phyloP scores from a whole-genome alignment of 2,888 invertebrate species.

The Drosophila basisetae region DNA sequence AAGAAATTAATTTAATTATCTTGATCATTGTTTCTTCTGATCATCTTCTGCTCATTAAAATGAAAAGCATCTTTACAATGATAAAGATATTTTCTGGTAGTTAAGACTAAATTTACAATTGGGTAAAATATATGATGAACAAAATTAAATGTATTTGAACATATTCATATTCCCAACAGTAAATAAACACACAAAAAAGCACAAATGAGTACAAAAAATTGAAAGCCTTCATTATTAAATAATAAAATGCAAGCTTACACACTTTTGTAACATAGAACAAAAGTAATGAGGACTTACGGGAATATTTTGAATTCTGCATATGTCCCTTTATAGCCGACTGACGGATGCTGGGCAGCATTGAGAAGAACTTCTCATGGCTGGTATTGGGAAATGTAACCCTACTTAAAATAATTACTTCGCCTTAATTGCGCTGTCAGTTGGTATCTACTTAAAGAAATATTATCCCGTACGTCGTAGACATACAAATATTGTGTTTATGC shows the following conservation, averaged over 20 bases:
- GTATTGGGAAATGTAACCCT: constrained; percentile 78
- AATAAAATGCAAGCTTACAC: neutral
- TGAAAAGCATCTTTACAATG: neutral
- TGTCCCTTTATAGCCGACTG: neutral
- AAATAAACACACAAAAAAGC: neutral
- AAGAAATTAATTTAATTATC: neutral
- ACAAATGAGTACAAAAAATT: neutral
- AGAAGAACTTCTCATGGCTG: constrained; percentile 34
- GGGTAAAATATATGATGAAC: neutral
- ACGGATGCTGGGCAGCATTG: constrained; percentile 21
- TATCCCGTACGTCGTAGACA: constrained; percentile 68
- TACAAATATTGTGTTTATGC: constrained; percentile 60
- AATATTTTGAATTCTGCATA: neutral
- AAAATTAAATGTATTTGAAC: neutral
- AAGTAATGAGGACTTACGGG: constrained; percentile 1
- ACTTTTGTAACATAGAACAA: neutral
- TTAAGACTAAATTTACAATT: neutral
- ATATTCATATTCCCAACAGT: neutral
- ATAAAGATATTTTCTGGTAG: neutral
- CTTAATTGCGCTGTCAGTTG: constrained; percentile 82
- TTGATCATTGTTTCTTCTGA: neutral
- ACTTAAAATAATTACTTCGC: constrained; percentile 80
- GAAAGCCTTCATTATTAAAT: neutral
- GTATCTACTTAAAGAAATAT: constrained; percentile 81
- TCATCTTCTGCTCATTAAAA: neutral